Conservation (phyloP, 2,113 vertebrate species). For the Sinosuthora webbiana region DNA sequence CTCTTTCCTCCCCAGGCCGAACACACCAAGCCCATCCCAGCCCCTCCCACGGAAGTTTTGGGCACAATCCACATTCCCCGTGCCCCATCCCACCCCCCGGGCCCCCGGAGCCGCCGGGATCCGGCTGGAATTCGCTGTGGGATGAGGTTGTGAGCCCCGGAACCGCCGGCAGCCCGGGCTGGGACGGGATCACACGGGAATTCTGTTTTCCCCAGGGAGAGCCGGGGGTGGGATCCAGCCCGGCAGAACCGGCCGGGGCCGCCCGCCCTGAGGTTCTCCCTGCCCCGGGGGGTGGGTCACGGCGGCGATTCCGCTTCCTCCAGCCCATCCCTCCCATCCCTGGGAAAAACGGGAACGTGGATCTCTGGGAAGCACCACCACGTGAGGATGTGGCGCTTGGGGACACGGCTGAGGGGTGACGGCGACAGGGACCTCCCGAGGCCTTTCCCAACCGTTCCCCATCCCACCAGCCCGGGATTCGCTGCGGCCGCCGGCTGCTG, state of each 20-base stretch:
- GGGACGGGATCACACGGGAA: neutral
- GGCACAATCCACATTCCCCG: no score
- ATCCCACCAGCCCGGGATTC: rapidly evolving
- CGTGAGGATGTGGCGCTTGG: no score
- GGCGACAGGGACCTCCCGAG: rapidly evolving
- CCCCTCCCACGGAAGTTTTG: no score
- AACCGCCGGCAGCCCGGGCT: neutral
- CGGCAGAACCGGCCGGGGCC: neutral
- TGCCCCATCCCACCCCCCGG: neutral
- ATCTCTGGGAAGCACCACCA: rapidly evolving
- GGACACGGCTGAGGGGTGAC: no score
- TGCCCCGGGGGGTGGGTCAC: neutral
- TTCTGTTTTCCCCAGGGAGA: rapidly evolving
- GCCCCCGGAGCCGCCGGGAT: neutral
- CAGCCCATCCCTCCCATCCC: neutral
- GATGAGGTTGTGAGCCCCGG: neutral
- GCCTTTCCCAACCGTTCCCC: rapidly evolving
- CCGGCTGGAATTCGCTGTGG: neutral
- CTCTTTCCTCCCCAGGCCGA: neutral
- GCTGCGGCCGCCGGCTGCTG: rapidly evolving
- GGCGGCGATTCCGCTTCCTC: neutral
- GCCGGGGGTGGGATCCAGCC: rapidly evolving
- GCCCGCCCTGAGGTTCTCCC: neutral
- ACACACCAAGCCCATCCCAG: no score
- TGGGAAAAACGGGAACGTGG: rapidly evolving